phyloP scores from a whole-genome alignment of 2,888 invertebrate species.

The Dolichopus griseipennis region DNA sequence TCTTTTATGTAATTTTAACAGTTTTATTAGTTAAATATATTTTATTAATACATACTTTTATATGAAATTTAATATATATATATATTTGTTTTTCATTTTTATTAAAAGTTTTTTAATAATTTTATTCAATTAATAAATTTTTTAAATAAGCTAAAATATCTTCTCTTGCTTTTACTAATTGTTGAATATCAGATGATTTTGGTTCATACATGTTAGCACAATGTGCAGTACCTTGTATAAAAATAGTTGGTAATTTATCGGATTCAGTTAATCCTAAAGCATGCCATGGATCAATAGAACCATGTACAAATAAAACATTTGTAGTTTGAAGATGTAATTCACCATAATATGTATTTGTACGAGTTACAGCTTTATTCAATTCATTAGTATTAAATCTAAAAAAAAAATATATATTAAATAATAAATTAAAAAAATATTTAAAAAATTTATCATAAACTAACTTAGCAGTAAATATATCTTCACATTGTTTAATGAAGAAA shows the following conservation, averaged over 20 bases:
- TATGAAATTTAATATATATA: too few species aligned
- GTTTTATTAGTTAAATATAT: too few species aligned
- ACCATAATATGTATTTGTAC: conserved; percentile 75
- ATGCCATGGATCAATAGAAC: conserved; percentile 85
- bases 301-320: conserved; percentile 77
- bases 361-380: conserved; percentile 52
- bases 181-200: conserved; percentile 54
- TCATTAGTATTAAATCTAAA: conserved; percentile 53
- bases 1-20: too few species aligned
- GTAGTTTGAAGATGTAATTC: conserved; percentile 59
- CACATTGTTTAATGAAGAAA: conserved; percentile 73
- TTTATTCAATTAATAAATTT: background rate
- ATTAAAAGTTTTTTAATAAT: too few species aligned
- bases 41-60: too few species aligned
- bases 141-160: conserved; percentile 44
- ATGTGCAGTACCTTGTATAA: conserved; percentile 78
- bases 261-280: conserved; percentile 61
- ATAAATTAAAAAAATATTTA: too few species aligned
- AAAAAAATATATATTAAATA: conserved; percentile 5
- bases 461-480: conserved; percentile 56
- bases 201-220: conserved; percentile 90
- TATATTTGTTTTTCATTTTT: too few species aligned
- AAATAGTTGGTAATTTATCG: conserved; percentile 56
- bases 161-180: conserved; percentile 58
- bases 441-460: background rate